Base-by-base conservation (phyloP, 2,888 invertebrate genomes). In the Phyllotreta cruciferae region DNA sequence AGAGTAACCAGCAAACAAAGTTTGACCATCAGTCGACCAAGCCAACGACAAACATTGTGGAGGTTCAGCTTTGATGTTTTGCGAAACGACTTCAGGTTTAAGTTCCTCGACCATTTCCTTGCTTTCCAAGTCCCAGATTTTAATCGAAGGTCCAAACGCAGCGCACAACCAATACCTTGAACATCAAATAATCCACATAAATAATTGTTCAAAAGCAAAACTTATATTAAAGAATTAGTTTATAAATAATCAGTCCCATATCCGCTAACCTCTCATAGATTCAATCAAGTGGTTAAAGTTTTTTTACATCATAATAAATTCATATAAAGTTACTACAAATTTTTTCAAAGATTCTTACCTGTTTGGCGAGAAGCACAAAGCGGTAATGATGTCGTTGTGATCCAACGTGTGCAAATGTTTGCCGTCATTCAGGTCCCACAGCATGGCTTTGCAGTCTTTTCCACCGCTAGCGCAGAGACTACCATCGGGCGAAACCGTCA, bases 61-160 rank as follows among this genome's bases (percentile, higher is more conserved):
- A 72, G 94, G 94, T 77, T 94, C 94, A 54, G 93, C 90, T 83
- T 96, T 96, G 61, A 89, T 85, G 24, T 86, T 85, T 77, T 88
- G 86, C 62, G 88, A 86, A 67, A 96, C 91, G 73, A 98, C 93
- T 79, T 98, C 98, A n/a, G 97, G 96, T 78, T 92, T 90, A 71
- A 99, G 88, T 83, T 99, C 98, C 82, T 99, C 98, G 72, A 99
- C 98, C 88, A 98, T 95, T 82, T 96, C 95, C 87, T 99, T 99
- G 85, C 95, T 96, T 85, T 99, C 98, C 83, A 99, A 87, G 86
- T 99, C 98, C 98, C 98, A 99, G 81, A 99, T 98, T 85, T 97
- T 98, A 82, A 99, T 98, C 74, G 93, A 92, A 69, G 97, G 94
- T 75, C 98, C 98, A 77, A 94, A 98, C 14, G 99, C 99, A 78